Base-by-base conservation (phyloP, 2,113 vertebrate genomes). In the Condylura cristata region DNA sequence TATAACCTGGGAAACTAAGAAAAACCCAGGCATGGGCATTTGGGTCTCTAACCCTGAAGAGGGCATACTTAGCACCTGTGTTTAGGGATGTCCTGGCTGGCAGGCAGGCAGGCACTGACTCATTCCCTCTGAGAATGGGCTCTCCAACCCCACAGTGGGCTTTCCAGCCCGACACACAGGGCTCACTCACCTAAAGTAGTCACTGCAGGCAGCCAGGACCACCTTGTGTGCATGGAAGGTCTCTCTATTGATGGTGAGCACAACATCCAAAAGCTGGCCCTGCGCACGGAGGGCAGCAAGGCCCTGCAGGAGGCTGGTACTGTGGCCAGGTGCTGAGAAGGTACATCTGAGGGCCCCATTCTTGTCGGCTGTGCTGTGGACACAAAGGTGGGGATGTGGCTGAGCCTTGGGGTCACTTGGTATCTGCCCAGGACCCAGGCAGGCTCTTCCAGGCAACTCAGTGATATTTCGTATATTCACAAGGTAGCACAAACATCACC, bases 161-260 rank as follows among this genome's bases (percentile, higher is more conserved):
- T 51, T 17, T 51, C 48, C 48, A 56, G 20, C 53, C 53, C 53
- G 18, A 56, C 4, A n/a, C 13, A 6, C 65, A 2, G n/a, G 16
- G n/a, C 32, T 34, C 6, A 9, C 98, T 98, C 97, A 99, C 99
- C 99, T 99, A 98, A 99, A 99, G 97, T 99, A 99, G 98, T 99
- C 99, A 91, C 99, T 99, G 98, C 99, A 99, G 97, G 99, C 99
- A 5, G 99, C 99, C 97, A 99, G 98, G 95, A 99, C 99, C 58
- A 99, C 99, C 98, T 99, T 99, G 98, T 99, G 99, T 37, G 99
- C 99, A 74, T 98, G 98, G 98, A 99, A 99, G 81, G 97, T 99
- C 98, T 99, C 99, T 85, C 99, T 98, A 96, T 99, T 99, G 98
- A 99, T 97, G 83, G 99, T 98, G 96, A 99, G 98, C 96, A 99